Base-by-base conservation (phyloP, 2,113 vertebrate species). In the Heteronetta atricapilla region DNA sequence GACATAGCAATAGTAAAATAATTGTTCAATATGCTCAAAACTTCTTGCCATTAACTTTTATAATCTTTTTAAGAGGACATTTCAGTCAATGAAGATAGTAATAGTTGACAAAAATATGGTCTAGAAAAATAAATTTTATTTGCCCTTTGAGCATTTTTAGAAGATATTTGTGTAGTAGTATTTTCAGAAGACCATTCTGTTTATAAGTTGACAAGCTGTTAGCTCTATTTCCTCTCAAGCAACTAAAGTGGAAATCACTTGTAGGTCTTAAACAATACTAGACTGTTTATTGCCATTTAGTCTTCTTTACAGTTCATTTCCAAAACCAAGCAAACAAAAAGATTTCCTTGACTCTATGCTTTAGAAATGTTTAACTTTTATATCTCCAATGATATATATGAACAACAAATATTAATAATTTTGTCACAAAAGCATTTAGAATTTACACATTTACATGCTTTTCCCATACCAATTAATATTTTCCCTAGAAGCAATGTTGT, bases 1-100 rank as follows among this genome's bases (percentile, higher is more conserved):
- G 22, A 56, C 46, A 25, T 23, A 75, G 63, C 50, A 94, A 72
- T 26, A 73, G 63, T 56, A 94, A 72, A 77, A 21, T 12, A 86
- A 50, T 34, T 83, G 6, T 80, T 95, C 2, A 2, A 82, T 64
- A 59, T 3, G 82, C 29, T 53, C 25, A 86, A 93, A 88, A 79
- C 26, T 88, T 96, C 90, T 88, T 92, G 63, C 78, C 38, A 77
- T 94, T 97, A 93, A 94, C 22, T 85, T 97, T 95, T 82, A 44
- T 60, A 74, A 89, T 91, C 33, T 74, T 96, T 74, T 81, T 36
- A 91, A 72, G 25, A 90, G 74, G 33, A 11, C 38, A 96, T 85
- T 75, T 95, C 56, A 81, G 93, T 94, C 90, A 89, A 91, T 82
- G 96, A 94, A 58, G 53, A 75, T 56, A 58, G 50, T 33, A 11